Evolutionary conservation across 64 coral and sea anemone genomes (phyloP), one percentile per base, ranked within the genome.

Genomic region (Stylophora pistillata): DNA sequence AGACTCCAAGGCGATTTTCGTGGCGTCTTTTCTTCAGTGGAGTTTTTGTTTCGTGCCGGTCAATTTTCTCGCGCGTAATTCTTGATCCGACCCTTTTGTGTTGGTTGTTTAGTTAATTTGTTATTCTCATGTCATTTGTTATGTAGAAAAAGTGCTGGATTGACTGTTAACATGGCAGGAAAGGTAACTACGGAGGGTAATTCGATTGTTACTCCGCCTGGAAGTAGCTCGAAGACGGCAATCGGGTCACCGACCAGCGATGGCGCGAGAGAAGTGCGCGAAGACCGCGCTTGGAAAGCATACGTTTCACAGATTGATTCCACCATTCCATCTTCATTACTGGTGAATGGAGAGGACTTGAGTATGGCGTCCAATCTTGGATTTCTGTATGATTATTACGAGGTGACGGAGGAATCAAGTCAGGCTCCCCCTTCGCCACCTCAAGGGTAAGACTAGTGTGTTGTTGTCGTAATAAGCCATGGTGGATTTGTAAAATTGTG

Each of bases 341-440:
- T 93, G 30, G 92, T 96, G 56, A 96, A 96, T 33, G 95, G 95
- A 28, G 95, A 96, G 89, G 95, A 96, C 72, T 75, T 83, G 2
- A 96, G 90, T 65, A 96, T 96, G 95, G 88, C 95, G 32, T 89
- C 87, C 47, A 90, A 87, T 53, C 80, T 96, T 71, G 95, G 95
- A 11, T 96, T 96, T 55, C 75, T 96, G 53, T 96, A 96, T 29
- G 95, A 96, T 87, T 96, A 96, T 66, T 96, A 96, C 59, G 95
- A 91, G 58, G 95, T 96, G 15, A 85, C 94, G 5, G 94, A 96
- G 62, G 94, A 96, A 34, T 89, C 94, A 27, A 93, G 93, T 28
- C 91, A 90, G 71, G 92, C 78, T 14, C 94, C 94, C 16, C 80
- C 94, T 3, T 96, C 94, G 18, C 94, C 94, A 15, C 56, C 91